These are phyloP conservation scores for Belgica antarctica DNA, from an alignment of 2,888 invertebrate species.

Conservation along the genomic window DNA sequence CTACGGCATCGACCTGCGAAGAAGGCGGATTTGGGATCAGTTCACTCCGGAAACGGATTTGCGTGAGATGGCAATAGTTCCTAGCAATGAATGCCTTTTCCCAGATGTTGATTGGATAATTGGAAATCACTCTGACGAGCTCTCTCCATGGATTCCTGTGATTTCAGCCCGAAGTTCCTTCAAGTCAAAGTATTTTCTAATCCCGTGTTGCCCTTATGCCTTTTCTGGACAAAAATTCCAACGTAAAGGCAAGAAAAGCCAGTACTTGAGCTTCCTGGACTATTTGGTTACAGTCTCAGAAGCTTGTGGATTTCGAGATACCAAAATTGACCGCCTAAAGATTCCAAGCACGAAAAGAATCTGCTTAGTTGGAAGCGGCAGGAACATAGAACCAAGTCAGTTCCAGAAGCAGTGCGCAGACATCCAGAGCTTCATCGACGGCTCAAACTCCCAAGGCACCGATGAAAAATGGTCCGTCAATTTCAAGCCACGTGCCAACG, in stretches of 20 bases:
- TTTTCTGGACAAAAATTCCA: conserved; percentile 84
- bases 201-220: conserved; percentile 94
- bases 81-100: conserved; percentile 65
- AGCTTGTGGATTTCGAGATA: conserved; percentile 69
- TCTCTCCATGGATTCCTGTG: conserved; percentile 95
- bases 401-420: conserved; percentile 52
- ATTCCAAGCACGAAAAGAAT: conserved; percentile 96
- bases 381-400: conserved; percentile 55
- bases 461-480: conserved; percentile 55
- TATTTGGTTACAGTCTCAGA: conserved; percentile 64
- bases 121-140: conserved; percentile 97
- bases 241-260: conserved; percentile 66
- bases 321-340: conserved; percentile 76
- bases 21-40: conserved; percentile 83
- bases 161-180: conserved; percentile 63
- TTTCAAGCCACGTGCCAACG: conserved; percentile 65
- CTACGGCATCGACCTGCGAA: conserved; percentile 78
- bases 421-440: conserved; percentile 57
- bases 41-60: conserved; percentile 58
- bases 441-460: conserved; percentile 43
- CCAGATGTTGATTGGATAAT: conserved; percentile 87
- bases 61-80: conserved; percentile 66
- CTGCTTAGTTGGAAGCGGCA: conserved; percentile 66
- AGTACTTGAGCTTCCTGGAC: conserved; percentile 72
- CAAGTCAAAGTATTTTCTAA: conserved; percentile 76